Evolutionary conservation across 2,888 invertebrate species (phyloP), one percentile per base, ranked within the genome.

Genomic region (Idaea dimidiata): DNA sequence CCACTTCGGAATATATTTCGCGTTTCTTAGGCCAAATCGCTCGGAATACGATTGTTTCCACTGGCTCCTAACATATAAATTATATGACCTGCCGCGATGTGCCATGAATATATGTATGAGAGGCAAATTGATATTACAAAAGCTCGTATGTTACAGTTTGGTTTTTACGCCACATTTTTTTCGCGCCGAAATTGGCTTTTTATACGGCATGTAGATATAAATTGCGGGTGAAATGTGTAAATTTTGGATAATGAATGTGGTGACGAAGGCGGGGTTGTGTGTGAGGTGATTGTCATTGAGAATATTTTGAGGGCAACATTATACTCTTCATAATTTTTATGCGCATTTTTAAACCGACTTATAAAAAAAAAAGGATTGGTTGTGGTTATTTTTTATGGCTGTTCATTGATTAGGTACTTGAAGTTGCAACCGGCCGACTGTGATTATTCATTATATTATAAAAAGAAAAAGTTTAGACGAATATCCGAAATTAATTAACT

Each of bases 71-170:
- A 89, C 87, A 91, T 90, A 91, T 92, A 91, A 91, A 91, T 91
- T 91, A 91, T 91, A 91, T 90, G 92, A 91, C 90, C 87, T 83
- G 81, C 81, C 81, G 78, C 80, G 83, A 83, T 80, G 83, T 76
- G 79, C 72, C 78, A 91, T 92, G 92, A 91, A 92, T 92, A 88
- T 76, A 89, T 91, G 87, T 82, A 92, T 92, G 92, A 91, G 86
- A 82, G 71, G 80, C 86, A 91, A 92, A 91, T 92, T 92, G 91
- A 92, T 91, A 92, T 89, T 89, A 88, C 85, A 74, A 66, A 75
- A 67, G 70, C 83, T 81, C 86, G 79, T 87, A 84, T 75, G 84
- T 87, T 86, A 88, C 75, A 82, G 80, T 86, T 89, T 83, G 84
- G 87, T 82, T 82, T 84, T 86, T 82, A 75, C 77, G 78, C 78